A percentile compares a stretch with the other conserved stretches of the same genome.
These are phyloP conservation scores for Yponomeuta malinellus DNA, from an alignment of 2,888 invertebrate species.

Conservation along the genomic window DNA sequence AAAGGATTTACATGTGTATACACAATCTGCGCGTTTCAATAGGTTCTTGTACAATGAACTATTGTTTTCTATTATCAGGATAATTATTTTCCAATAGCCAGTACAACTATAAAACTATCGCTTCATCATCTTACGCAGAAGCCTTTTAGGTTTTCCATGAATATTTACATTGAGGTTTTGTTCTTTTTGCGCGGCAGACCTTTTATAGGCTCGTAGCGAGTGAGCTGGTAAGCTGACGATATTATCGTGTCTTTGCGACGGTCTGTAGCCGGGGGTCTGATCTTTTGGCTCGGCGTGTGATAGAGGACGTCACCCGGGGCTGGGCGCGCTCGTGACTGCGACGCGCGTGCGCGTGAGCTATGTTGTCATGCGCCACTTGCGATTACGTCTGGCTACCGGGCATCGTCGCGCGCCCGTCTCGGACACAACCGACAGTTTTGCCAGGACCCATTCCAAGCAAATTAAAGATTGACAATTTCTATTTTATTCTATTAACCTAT, in stretches of 20 bases:
- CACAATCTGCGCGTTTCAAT: constrained; percentile 3
- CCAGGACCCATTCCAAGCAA: neutral
- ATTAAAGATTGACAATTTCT: neutral
- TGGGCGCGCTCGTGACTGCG: constrained; percentile 18
- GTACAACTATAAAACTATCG: neutral
- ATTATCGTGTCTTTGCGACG: neutral
- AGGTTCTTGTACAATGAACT: constrained; percentile 3
- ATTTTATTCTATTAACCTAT: neutral
- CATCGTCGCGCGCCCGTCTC: neutral
- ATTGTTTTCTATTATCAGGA: constrained; percentile 2
- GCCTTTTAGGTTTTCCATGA: neutral
- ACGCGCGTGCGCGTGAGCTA: constrained; percentile 55
- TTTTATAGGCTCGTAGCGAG: constrained; percentile 4
- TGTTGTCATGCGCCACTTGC: constrained; percentile 66
- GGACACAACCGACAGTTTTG: neutral
- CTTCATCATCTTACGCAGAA: neutral
- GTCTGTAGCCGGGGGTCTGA: constrained; percentile 6
- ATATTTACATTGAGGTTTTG: neutral
- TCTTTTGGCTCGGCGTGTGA: neutral
- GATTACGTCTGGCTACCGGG: constrained; percentile 46
- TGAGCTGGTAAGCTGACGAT: constrained; percentile 4
- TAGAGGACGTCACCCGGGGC: constrained; percentile 43
- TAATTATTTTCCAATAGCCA: constrained; percentile 1
- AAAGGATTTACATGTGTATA: constrained; percentile 6
- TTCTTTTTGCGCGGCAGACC: neutral